A percentile compares a stretch with the other conserved stretches of the same genome.
Conservation (phyloP, 2,797 vertebrate species). For the Microchirus variegatus region DNA sequence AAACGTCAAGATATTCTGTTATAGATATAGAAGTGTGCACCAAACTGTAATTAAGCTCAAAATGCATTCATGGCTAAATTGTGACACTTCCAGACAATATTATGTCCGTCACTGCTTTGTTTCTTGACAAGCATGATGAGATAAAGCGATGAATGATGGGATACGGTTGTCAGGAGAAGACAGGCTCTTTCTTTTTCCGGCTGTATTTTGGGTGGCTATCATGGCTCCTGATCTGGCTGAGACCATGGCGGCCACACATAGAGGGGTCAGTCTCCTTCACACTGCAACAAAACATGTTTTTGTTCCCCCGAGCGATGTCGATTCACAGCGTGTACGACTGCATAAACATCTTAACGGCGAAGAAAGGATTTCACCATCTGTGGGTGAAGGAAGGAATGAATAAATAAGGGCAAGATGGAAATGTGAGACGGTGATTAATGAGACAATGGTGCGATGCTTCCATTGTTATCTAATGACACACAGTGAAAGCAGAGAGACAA, state of each 20-base stretch:
- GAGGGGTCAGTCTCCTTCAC: conserved; percentile 60
- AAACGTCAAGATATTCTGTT: not conserved
- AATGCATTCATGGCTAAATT: conserved; percentile 41
- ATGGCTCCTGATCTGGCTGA: conserved; percentile 58
- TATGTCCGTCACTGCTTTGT: conserved; percentile 49
- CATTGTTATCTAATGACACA: not conserved
- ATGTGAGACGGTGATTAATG: conserved; percentile 23
- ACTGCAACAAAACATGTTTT: conserved; percentile 48
- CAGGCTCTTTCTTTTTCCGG: conserved; percentile 58
- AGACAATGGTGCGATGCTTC: conserved; percentile 15
- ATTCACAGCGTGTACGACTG: conserved; percentile 24
- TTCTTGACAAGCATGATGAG: conserved; percentile 69
- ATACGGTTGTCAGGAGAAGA: conserved; percentile 58
- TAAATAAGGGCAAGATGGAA: conserved; percentile 10
- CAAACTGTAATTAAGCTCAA: conserved; percentile 45
- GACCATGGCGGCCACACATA: conserved; percentile 44
- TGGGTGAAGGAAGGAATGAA: conserved; percentile 12
- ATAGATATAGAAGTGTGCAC: too few species aligned
- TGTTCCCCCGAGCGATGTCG: conserved; percentile 56
- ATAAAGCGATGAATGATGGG: conserved; percentile 62
- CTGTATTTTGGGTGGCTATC: conserved; percentile 59
- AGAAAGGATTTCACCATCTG: conserved; percentile 22
- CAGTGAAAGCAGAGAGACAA: not conserved
- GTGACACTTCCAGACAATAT: conserved; percentile 40
- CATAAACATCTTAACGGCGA: conserved; percentile 34